phyloP scores from a whole-genome alignment of 2,113 vertebrate genomes.

The Circaetus cinerascens region DNA sequence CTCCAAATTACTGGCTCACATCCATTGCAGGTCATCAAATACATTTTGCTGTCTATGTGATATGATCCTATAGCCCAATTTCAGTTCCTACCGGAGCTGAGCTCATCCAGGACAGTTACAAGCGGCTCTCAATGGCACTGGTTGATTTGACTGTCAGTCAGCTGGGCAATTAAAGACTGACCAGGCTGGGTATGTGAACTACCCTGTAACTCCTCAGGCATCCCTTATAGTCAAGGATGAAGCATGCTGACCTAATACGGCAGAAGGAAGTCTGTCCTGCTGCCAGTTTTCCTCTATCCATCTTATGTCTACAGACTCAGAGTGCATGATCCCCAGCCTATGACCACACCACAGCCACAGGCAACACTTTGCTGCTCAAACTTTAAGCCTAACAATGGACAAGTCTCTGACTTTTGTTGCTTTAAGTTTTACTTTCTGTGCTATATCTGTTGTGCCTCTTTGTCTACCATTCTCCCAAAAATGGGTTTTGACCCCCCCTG shows the following conservation, averaged over 20 bases:
- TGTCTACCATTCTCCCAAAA: background rate
- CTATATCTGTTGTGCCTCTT: background rate
- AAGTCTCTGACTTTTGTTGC: background rate
- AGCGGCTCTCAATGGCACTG: background rate
- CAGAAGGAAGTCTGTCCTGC: background rate
- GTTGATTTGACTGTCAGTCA: background rate
- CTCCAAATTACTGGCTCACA: background rate
- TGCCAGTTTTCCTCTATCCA: background rate
- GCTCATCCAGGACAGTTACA: background rate
- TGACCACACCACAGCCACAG: background rate
- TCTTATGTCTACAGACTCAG: background rate
- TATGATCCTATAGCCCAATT: background rate
- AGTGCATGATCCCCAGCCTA: background rate
- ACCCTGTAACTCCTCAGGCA: background rate
- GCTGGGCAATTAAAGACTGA: background rate
- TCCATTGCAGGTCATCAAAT: background rate
- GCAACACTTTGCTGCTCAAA: background rate
- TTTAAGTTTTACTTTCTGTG: background rate
- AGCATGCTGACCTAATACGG: background rate
- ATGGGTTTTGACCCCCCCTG: background rate
- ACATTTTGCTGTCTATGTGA: background rate
- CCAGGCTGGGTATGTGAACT: background rate
- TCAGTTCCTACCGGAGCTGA: background rate
- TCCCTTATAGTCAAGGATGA: background rate
- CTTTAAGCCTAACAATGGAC: background rate